A percentile compares a stretch with the other conserved stretches of the same genome.
Conservation (phyloP, 2,113 vertebrate species). For the Rhipidura dahli region DNA sequence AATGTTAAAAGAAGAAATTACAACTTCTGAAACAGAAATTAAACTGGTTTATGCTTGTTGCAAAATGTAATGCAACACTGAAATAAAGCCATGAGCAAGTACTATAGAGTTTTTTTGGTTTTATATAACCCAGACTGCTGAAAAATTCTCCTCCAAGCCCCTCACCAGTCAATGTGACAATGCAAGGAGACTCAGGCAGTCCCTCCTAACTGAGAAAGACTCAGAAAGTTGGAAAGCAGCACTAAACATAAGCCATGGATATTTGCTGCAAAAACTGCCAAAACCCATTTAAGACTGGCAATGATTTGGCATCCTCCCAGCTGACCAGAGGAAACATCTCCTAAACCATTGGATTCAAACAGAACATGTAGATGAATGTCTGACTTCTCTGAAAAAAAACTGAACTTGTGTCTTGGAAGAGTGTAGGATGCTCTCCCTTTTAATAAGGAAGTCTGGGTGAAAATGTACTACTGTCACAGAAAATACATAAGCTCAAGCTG, state of each 20-base stretch:
- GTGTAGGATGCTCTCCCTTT: not conserved
- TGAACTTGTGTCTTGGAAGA: not conserved
- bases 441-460: not conserved
- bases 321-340: constrained; percentile 22
- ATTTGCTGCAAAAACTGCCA: constrained; percentile 6
- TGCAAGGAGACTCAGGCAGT: not conserved
- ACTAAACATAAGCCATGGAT: not conserved
- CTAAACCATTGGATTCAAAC: constrained; percentile 23
- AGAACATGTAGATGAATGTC: not conserved
- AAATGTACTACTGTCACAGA: not conserved
- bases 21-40: constrained; percentile 9
- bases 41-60: not conserved
- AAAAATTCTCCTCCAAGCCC: not conserved
- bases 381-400: constrained; percentile 9
- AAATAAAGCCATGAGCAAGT: not conserved
- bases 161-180: not conserved
- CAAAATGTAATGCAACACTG: not conserved
- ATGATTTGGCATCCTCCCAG: not conserved
- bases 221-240: not conserved
- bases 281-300: not conserved
- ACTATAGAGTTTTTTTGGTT: not conserved
- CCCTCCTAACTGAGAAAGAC: not conserved
- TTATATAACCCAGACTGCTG: not conserved
- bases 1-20: not conserved
- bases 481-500: not conserved